A percentile compares a stretch with the other conserved stretches of the same genome.
These are phyloP conservation scores for Turdus rufiventris DNA, from an alignment of 2,113 vertebrate species.

Conservation along the genomic window DNA sequence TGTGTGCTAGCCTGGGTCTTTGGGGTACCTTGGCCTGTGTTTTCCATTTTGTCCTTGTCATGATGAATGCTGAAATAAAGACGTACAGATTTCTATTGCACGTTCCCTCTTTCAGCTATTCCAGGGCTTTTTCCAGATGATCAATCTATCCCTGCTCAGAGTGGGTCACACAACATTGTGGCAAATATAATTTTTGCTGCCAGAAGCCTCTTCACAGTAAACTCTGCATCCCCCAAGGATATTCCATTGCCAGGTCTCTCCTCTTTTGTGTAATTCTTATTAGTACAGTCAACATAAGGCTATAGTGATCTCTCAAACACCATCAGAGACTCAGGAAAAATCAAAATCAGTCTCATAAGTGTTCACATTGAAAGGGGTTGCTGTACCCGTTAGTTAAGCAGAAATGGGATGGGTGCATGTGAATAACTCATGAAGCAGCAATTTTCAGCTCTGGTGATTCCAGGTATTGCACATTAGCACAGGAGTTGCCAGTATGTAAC, in stretches of 20 bases:
- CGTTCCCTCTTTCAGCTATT: not conserved
- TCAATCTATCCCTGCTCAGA: not conserved
- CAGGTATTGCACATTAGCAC: not conserved
- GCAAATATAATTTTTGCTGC: not conserved
- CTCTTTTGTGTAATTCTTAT: not conserved
- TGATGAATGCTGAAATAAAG: not conserved
- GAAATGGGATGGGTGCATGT: not conserved
- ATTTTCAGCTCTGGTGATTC: not conserved
- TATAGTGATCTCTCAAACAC: not conserved
- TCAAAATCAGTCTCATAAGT: not conserved
- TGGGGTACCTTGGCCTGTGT: not conserved
- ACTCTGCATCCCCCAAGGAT: not conserved
- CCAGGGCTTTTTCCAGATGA: not conserved
- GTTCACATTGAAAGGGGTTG: not conserved
- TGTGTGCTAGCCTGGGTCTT: not conserved
- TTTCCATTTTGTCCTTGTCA: slow-evolving; percentile 1
- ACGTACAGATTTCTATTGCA: not conserved
- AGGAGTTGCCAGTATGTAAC: not conserved
- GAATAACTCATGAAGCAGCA: not conserved
- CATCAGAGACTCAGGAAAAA: not conserved
- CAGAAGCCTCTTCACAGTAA: not conserved
- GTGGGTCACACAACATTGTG: not conserved
- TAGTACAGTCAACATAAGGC: not conserved
- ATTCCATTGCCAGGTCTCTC: not conserved
- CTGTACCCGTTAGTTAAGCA: not conserved